Evolutionary conservation across 1,140 invertebrate species (phyloP).

Genomic region (Zophobas morio): DNA sequence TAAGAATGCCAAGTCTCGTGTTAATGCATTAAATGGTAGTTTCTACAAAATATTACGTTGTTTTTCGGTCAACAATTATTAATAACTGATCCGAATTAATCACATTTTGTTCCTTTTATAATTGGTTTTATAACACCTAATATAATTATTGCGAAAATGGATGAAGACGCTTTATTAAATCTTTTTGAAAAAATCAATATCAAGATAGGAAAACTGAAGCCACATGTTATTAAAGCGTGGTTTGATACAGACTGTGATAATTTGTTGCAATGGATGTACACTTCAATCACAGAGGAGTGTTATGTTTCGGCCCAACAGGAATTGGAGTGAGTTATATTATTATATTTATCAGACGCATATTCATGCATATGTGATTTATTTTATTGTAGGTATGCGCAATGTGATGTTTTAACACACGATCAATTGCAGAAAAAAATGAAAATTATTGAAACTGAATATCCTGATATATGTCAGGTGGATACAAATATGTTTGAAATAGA

Average conservation of each 20-base stretch:
- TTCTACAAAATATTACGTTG: no score
- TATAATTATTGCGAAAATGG: neutral
- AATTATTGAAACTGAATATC: conserved; percentile 45
- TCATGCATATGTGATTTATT: neutral
- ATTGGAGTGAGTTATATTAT: conserved; percentile 52
- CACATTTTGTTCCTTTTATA: no score
- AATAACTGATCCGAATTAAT: no score
- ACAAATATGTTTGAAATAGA: conserved; percentile 52
- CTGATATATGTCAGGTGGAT: conserved; percentile 55
- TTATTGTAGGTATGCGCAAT: conserved; percentile 14
- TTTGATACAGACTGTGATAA: conserved; percentile 60
- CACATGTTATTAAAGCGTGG: conserved; percentile 59
- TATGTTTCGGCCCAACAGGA: conserved; percentile 54
- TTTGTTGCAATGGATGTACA: conserved; percentile 58
- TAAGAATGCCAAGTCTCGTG: no score
- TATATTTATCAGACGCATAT: neutral
- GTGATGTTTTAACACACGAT: conserved; percentile 21
- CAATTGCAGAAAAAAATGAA: conserved; percentile 42
- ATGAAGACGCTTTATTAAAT: conserved; percentile 52
- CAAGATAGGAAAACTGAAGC: conserved; percentile 49
- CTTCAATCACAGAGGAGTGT: conserved; percentile 51
- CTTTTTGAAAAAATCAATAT: conserved; percentile 55
- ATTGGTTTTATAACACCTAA: no score
- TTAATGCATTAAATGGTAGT: no score
- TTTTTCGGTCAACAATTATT: no score